Base-by-base conservation (phyloP, 1,140 invertebrate genomes). In the Temnothorax nylanderi region DNA sequence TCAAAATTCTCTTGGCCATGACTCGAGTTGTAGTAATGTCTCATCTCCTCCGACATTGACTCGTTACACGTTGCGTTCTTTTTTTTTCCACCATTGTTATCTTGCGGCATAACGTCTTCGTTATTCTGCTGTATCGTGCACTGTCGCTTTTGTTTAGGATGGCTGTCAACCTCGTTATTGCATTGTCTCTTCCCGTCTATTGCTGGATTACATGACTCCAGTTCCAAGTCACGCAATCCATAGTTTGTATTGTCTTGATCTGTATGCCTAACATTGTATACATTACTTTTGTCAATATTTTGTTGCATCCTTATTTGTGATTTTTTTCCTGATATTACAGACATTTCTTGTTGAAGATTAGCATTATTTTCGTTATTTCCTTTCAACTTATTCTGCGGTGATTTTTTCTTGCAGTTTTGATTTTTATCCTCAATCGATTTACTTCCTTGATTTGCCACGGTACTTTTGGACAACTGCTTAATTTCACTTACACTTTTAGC, bases 1-100 rank as follows among this genome's bases (percentile, higher is more conserved):
- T 96, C 96, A 80, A 96, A 96, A 49, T 96, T 94, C 86, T 97
- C 96, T 62, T 96, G 96, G 2, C 95, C 95, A 0, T 26, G 80
- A 95, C 96, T 96, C 77, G 95, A 96, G 56, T 96, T 95, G 89
- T 97, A 96, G 87, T 96, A 97, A 54, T 95, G 94, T 86, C 95
- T 95, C 95, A 97, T 96, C 86, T 96, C 95, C 0, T 94, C 90
- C 26, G 93, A 92, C 91, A 94, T 93, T 2, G 93, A 91, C n/a
- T 93, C 81, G 16, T 87, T 69, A 51, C 88, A 78, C 2, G 67
- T 62, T 47, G 78, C 64, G 1, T 62, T 49, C 10, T 18, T 34
- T 47, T 7, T 34, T 56, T 69, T 8, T 37, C 16, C 18, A 1
- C 0, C 3, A 7, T 5, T 58, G n/a, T 13, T 60, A 26, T 1